Percentiles rank a stretch among this genome's conserved stretches.
These are phyloP conservation scores for Tricholaema leucomelas DNA, from an alignment of 2,113 vertebrate species.

Conservation along the genomic window DNA sequence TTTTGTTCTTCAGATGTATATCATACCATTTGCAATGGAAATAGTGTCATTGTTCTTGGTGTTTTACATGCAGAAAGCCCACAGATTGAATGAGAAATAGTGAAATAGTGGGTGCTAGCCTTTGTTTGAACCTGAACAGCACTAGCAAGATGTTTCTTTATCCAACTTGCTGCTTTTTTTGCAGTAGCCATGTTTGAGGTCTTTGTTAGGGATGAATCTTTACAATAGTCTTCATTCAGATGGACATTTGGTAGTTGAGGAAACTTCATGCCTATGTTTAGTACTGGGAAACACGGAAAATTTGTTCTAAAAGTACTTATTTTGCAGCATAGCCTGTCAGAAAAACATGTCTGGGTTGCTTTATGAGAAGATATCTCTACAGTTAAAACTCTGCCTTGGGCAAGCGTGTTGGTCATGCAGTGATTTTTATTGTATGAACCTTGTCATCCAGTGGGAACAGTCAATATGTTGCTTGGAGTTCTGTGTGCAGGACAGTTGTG, in stretches of 20 bases:
- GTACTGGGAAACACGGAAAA: not conserved
- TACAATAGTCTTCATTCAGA: not conserved
- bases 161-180: not conserved
- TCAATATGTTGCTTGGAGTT: not conserved
- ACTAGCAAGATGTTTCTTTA: not conserved
- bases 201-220: conserved; percentile 1
- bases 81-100: conserved; percentile 27
- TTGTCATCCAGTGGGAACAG: not conserved
- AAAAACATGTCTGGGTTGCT: not conserved
- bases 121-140: not conserved
- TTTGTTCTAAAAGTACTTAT: not conserved
- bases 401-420: not conserved
- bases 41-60: conserved; percentile 36
- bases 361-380: not conserved
- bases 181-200: not conserved
- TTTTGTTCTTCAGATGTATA: conserved; percentile 52
- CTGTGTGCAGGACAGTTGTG: not conserved
- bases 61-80: conserved; percentile 50
- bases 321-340: not conserved
- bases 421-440: not conserved
- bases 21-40: conserved; percentile 62
- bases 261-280: not conserved
- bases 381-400: not conserved
- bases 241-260: not conserved
- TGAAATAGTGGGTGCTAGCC: conserved; percentile 36